Evolutionary conservation across 2,113 vertebrate species (phyloP), one percentile per base, ranked within the genome.

Genomic region (Megaleporinus macrocephalus): DNA sequence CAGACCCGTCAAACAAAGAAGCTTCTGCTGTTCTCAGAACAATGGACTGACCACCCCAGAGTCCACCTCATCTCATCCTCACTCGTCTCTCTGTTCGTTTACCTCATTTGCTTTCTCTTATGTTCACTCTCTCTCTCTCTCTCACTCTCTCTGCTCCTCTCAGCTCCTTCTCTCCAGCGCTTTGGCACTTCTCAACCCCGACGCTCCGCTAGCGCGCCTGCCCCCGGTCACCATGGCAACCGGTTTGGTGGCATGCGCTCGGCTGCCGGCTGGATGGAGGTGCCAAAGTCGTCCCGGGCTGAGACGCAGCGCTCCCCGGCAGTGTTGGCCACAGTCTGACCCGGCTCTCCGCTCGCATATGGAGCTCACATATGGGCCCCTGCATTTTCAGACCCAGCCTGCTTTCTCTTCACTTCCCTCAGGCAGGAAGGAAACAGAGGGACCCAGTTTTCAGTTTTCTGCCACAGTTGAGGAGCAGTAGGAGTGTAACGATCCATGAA

Each of bases 331-430:
- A 73, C 57, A 6, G 47, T 33, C 65, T 85, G 86, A 89, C 89
- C 88, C 86, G 88, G 86, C 9, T 89, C 90, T 90, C 80, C 87
- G 88, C 85, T 4, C 66, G 44, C 90, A 91, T 89, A 90, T 88
- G 88, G 87, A 90, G 87, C 72, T 75, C 88, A 80, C 91, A 92
- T 92, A 93, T 90, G 91, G 84, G 81, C 76, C 90, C 90, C 90
- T 92, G 89, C 86, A n/a, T 88, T 93, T 88, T 91, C 86, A 91
- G 71, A 93, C 87, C 79, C 83, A 78, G 83, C 86, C 88, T 68
- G 81, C 15, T 80, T n/a, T 87, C 84, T 86, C 76, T 73, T 63
- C 30, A 66, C 69, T 75, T 72, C 53, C 49, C 73, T 87, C 29
- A 51, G 82, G 62, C 4, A 81, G 36, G 79, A 66, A 84, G 78